phyloP scores from a whole-genome alignment of 2,888 invertebrate species.

The Osedax frankpressi region DNA sequence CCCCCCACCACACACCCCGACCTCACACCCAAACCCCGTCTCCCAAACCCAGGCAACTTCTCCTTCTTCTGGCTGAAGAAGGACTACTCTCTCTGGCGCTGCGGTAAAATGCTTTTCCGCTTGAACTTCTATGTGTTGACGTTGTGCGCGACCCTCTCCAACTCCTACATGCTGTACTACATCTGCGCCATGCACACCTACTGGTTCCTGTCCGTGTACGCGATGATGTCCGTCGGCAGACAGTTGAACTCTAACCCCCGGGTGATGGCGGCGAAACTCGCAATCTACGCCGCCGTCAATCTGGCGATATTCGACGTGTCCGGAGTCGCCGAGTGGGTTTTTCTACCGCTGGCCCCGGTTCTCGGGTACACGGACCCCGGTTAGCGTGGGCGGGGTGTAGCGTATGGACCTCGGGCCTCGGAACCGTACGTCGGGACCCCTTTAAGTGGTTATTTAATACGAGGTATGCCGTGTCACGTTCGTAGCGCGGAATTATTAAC shows the following conservation, averaged over 20 bases:
- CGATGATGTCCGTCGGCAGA: conserved; percentile 30
- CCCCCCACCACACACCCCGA: too few relatives aligned
- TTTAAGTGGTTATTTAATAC: too few relatives aligned
- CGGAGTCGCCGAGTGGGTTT: conserved; percentile 27
- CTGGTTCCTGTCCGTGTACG: conserved; percentile 35
- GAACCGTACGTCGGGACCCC: too few relatives aligned
- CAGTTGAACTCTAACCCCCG: conserved; percentile 31
- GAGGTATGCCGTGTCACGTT: too few relatives aligned
- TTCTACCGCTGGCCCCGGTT: conserved; percentile 30
- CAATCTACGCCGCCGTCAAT: conserved; percentile 29
- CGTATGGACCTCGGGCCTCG: too few relatives aligned
- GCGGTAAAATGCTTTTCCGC: conserved; percentile 37
- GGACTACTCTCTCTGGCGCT: conserved; percentile 33
- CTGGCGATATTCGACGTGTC: conserved; percentile 32
- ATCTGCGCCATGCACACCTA: conserved; percentile 40
- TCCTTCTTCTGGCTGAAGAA: conserved; percentile 36
- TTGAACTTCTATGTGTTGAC: conserved; percentile 34
- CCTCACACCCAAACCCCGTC: too few relatives aligned
- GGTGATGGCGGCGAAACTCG: conserved; percentile 33
- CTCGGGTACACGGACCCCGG: conserved; percentile 29
- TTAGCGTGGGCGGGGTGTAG: too few relatives aligned
- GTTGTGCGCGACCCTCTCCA: conserved; percentile 30
- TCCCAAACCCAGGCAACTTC: conserved; percentile 31
- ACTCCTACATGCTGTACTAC: conserved; percentile 37
- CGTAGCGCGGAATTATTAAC: too few relatives aligned